Conservation (phyloP, 2,113 vertebrate genomes). For the Pelmatolapia mariae region DNA sequence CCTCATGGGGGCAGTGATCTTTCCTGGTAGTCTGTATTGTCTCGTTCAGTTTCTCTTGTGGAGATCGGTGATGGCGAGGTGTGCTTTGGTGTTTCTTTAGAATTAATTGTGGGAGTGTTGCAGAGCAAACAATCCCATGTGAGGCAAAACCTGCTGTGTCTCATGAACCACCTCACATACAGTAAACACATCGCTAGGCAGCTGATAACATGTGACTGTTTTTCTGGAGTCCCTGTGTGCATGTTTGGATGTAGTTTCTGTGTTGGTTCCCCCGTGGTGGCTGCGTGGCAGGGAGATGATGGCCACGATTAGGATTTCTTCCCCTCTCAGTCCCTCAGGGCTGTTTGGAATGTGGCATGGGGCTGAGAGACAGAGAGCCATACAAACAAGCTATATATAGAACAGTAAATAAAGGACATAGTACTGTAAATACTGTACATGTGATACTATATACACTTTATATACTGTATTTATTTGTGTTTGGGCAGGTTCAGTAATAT, state of each 20-base stretch:
- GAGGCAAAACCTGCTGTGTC: not conserved
- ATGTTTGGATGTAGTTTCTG: not conserved
- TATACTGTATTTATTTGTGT: not conserved
- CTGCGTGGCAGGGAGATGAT: not conserved
- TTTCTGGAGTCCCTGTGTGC: not conserved
- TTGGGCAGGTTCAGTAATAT: not conserved
- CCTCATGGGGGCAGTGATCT: not conserved
- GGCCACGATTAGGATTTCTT: not conserved
- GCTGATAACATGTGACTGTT: not conserved
- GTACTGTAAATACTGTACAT: not conserved
- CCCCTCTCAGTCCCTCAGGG: not conserved
- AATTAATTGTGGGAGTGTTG: not conserved
- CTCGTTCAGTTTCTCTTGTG: not conserved
- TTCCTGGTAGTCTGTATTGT: not conserved
- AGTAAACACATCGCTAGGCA: not conserved
- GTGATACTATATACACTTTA: not conserved
- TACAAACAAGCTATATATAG: not conserved
- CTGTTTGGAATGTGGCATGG: not conserved
- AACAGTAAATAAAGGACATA: not conserved
- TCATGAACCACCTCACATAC: not conserved
- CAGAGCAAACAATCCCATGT: not conserved
- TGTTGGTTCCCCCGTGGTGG: not conserved
- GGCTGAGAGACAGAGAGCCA: not conserved
- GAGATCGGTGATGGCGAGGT: not conserved
- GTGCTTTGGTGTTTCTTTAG: not conserved